Evolutionary conservation across 2,888 invertebrate genomes (phyloP).

Genomic region (Rhingia rostrata): DNA sequence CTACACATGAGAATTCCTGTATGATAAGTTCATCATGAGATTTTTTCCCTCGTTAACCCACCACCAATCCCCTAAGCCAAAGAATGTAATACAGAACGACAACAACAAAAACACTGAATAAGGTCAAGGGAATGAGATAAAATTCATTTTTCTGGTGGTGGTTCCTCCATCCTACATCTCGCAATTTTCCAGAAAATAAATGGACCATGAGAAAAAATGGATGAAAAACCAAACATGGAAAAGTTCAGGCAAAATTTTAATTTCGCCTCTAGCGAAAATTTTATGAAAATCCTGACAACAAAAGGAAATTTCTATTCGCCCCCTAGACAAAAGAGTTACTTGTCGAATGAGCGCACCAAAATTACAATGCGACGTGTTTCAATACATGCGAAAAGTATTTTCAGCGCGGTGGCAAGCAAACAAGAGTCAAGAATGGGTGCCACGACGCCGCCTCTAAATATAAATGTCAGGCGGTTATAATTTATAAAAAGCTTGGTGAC

Average conservation of each 20-base stretch:
- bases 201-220: constrained; percentile 16
- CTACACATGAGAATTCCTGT: constrained; percentile 2
- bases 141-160: constrained; percentile 21
- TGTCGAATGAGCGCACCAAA: not conserved
- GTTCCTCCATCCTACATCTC: not conserved
- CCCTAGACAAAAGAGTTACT: not conserved
- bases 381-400: not conserved
- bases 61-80: too few species aligned
- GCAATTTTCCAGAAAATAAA: constrained; percentile 15
- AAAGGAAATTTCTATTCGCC: not conserved
- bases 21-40: constrained; percentile 29
- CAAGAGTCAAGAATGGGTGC: constrained; percentile 37
- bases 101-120: constrained; percentile 9
- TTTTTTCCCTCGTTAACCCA: not conserved
- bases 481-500: constrained; percentile 18
- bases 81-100: not conserved
- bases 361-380: constrained; percentile 50
- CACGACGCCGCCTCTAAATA: constrained; percentile 20
- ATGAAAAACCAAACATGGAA: constrained; percentile 14
- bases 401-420: constrained; percentile 26
- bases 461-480: constrained; percentile 37
- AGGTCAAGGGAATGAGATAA: constrained; percentile 48
- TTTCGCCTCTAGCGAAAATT: constrained; percentile 13
- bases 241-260: constrained; percentile 5
- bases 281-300: not conserved